These are phyloP conservation scores for Netelia melanura DNA, from an alignment of 2,888 invertebrate genomes.

Conservation along the genomic window DNA sequence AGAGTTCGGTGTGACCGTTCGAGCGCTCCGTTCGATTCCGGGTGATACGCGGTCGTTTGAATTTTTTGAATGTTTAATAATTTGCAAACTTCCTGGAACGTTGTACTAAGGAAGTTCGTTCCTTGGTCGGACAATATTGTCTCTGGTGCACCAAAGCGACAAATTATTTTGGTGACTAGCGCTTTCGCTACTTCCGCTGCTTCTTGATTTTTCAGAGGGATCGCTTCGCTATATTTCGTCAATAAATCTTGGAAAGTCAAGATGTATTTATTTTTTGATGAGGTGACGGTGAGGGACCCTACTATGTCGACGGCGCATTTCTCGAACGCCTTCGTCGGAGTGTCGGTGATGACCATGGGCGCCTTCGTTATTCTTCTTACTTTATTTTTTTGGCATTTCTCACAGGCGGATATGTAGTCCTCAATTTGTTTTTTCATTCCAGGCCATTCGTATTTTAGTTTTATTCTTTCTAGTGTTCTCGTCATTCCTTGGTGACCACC, in stretches of 20 bases:
- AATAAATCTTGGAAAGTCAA: no score
- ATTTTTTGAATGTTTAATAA: not conserved
- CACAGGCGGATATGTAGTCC: conserved; percentile 35
- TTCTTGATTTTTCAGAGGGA: no score
- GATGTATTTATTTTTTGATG: no score
- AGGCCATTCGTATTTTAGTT: conserved; percentile 69
- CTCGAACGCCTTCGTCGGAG: conserved; percentile 59
- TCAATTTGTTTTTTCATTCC: conserved; percentile 48
- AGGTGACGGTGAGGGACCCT: no score
- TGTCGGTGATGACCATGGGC: conserved; percentile 63
- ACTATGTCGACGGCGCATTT: conserved; percentile 11
- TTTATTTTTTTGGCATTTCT: conserved; percentile 62
- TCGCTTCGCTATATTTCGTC: conserved; percentile 14
- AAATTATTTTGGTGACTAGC: conserved; percentile 49
- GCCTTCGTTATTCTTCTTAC: conserved; percentile 26
- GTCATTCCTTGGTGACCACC: no score
- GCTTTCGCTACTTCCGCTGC: conserved; percentile 11
- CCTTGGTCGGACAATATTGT: conserved; percentile 68
- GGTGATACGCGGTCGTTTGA: conserved; percentile 16
- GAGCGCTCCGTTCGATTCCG: not conserved
- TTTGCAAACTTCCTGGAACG: not conserved
- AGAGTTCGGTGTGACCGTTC: conserved; percentile 9
- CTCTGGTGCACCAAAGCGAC: conserved; percentile 68
- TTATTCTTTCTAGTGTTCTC: no score
- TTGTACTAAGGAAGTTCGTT: conserved; percentile 7